phyloP scores from a whole-genome alignment of 2,113 vertebrate genomes.

The Apaloderma vittatum region DNA sequence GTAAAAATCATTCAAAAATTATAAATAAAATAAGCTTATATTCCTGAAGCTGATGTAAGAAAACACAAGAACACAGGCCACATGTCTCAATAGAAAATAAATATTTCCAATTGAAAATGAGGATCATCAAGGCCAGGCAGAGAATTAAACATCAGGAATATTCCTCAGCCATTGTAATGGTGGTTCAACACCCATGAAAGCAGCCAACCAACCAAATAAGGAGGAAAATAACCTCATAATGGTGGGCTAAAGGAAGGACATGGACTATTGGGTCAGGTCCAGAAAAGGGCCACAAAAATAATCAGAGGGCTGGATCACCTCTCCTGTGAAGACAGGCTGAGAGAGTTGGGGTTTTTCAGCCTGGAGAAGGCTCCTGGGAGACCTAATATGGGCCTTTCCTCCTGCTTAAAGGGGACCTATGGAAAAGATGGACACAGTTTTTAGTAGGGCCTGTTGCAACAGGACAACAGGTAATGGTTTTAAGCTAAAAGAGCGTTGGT shows the following conservation, averaged over 20 bases:
- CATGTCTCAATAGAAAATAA: background rate
- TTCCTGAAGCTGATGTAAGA: background rate
- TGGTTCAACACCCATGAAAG: background rate
- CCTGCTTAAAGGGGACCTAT: background rate
- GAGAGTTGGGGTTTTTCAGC: background rate
- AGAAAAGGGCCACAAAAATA: too few species aligned
- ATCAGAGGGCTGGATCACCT: background rate
- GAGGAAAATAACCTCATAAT: background rate
- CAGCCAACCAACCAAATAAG: background rate
- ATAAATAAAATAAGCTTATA: background rate
- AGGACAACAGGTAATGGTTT: background rate
- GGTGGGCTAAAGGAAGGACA: background rate
- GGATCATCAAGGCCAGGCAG: background rate
- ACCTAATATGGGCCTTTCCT: background rate
- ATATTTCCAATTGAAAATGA: background rate
- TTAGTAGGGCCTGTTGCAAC: background rate
- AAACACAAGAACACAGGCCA: background rate
- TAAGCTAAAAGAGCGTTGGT: background rate
- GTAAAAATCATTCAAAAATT: background rate
- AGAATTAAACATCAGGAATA: background rate
- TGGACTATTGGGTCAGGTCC: background rate
- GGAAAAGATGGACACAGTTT: background rate
- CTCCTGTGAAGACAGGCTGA: background rate
- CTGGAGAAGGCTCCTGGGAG: background rate
- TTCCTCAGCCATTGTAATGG: background rate